phyloP scores from a whole-genome alignment of 2,797 vertebrate species.

The Etheostoma perlongum region DNA sequence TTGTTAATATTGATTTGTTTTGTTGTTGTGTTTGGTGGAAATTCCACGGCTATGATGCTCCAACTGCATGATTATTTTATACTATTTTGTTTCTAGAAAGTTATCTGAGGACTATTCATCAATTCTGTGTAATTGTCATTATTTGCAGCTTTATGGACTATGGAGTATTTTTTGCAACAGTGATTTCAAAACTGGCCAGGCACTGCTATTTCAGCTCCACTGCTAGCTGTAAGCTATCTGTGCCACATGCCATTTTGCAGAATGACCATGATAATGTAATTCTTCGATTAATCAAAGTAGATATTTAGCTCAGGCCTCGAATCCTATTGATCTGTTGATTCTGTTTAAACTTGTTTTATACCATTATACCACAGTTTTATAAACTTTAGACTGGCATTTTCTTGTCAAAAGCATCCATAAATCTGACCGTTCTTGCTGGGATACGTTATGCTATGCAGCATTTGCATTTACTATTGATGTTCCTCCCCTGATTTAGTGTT shows the following conservation, averaged over 20 bases:
- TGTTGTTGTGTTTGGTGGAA: slow-evolving; percentile 8
- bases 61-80: slow-evolving; percentile 14
- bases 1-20: slow-evolving; percentile 30
- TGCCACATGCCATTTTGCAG: slow-evolving; percentile 38
- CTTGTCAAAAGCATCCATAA: background rate
- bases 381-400: background rate
- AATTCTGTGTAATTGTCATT: background rate
- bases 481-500: background rate
- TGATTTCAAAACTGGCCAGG: slow-evolving; percentile 22
- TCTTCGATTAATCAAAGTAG: slow-evolving; percentile 56
- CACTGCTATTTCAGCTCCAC: slow-evolving; percentile 17
- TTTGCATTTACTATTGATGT: background rate
- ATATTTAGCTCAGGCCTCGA: slow-evolving; percentile 34
- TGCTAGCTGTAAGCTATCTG: slow-evolving; percentile 14
- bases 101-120: slow-evolving; percentile 6
- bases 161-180: background rate
- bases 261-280: slow-evolving; percentile 39
- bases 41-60: slow-evolving; percentile 5
- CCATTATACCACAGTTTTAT: background rate
- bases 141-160: too few relatives aligned
- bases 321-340: slow-evolving; percentile 41
- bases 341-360: slow-evolving; percentile 18
- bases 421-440: background rate
- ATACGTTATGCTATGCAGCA: background rate
- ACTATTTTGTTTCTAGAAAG: slow-evolving; percentile 6